Base-by-base conservation (phyloP, 2,888 invertebrate species). In the Latrodectus hesperus region DNA sequence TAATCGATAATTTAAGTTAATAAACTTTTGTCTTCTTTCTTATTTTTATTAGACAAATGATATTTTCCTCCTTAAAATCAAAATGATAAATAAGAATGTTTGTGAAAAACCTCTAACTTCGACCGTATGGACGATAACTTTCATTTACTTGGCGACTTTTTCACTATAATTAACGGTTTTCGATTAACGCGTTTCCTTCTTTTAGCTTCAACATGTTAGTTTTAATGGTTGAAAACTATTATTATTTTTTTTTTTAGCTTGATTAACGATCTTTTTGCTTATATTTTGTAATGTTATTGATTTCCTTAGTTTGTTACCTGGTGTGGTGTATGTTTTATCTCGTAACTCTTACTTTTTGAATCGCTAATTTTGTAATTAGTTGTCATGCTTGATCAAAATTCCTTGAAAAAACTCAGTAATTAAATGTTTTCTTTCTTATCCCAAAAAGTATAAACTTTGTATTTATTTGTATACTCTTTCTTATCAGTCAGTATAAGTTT, bases 121-220 rank as follows among this genome's bases (percentile, higher is more conserved):
- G 14, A 10, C 22, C 26, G 22, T 68, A 68, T 68, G 12, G 22
- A 26, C 22, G 68, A 22, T 68, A 22, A 14, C 68, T 26, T 68
- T 68, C 68, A 68, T 68, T 68, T 22, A 68, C 26, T 68, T 68
- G n/a, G n/a, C 26, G 68, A 26, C 68, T 68, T 12, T 22, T 26
- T 17, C 68, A 26, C 68, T 17, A 26, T 68, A 68, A 68, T 68
- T 68, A 68, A 68, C 68, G 68, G 26, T 68, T 68, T 68, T 68
- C 68, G 68, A 68, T 68, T 68, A 68, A 10, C n/a, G 14, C 22
- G 14, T 68, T 17, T 12, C 68, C 26, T 26, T 26, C 17, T 26
- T 26, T 10, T 26, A 12, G 6, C 68, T 6, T 68, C 68, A 68
- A 14, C 14, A 22, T 68, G 22, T 68, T 68, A 68, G 9, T 6